These are phyloP conservation scores for Coecobrya sp. DNA, from an alignment of 2,888 invertebrate genomes.

Conservation along the genomic window DNA sequence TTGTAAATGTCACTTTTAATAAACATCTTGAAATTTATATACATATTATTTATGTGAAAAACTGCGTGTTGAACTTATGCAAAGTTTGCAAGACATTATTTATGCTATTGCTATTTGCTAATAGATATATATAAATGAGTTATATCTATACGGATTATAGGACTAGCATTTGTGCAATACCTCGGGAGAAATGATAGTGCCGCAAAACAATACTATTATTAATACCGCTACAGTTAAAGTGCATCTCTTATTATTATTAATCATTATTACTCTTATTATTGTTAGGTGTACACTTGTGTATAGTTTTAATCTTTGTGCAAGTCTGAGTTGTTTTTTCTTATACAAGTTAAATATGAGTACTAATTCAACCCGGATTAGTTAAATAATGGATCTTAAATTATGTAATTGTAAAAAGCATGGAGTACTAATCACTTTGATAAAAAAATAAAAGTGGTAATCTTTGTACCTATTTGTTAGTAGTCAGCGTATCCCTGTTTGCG, in stretches of 20 bases:
- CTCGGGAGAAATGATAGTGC: slow-evolving; percentile 59
- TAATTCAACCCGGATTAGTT: slow-evolving; percentile 61
- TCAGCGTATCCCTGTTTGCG: slow-evolving; percentile 58
- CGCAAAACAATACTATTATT: slow-evolving; percentile 32
- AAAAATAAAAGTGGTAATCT: slow-evolving; percentile 77
- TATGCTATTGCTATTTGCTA: slow-evolving; percentile 46
- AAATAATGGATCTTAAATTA: slow-evolving; percentile 40
- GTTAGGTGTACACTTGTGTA: slow-evolving; percentile 33
- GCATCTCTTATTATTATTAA: slow-evolving; percentile 44
- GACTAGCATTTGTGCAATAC: slow-evolving; percentile 75
- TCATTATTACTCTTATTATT: slow-evolving; percentile 10
- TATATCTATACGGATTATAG: slow-evolving; percentile 35
- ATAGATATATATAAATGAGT: slow-evolving; percentile 50
- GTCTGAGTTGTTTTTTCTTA: slow-evolving; percentile 64
- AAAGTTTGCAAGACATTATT: slow-evolving; percentile 75
- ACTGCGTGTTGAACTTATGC: slow-evolving; percentile 71
- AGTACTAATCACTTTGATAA: slow-evolving; percentile 80
- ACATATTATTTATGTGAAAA: slow-evolving; percentile 61
- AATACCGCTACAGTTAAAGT: slow-evolving; percentile 24
- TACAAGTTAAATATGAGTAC: slow-evolving; percentile 30
- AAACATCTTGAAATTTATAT: slow-evolving; percentile 75
- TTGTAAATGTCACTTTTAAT: slow-evolving; percentile 73
- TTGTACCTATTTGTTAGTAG: slow-evolving; percentile 78
- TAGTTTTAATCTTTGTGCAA: slow-evolving; percentile 61
- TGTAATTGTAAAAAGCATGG: slow-evolving; percentile 69